Evolutionary conservation across 1,140 invertebrate species (phyloP), one percentile per base, ranked within the genome.

Genomic region (Charaxes varanes): DNA sequence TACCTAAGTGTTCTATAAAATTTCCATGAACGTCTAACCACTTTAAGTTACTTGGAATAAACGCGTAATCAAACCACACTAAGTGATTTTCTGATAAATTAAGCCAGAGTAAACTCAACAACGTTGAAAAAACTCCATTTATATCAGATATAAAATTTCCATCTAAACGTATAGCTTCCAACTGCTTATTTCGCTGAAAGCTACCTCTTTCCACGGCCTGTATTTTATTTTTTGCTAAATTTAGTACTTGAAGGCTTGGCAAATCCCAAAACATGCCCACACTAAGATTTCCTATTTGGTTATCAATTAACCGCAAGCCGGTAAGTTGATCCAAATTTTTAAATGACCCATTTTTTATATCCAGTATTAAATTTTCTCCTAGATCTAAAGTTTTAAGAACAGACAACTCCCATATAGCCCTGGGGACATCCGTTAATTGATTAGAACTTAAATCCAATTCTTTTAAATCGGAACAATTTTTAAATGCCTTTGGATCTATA

Each of bases 21-120:
- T 97, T 96, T 13, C 92, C 89, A 63, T 95, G 93, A 28, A 96
- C 90, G 65, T 96, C 94, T 50, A 96, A 76, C 93, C 94, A 96
- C 71, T 96, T 94, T n/a, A 96, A 85, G 62, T 93, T 94, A 28
- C 87, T 89, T 0, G 94, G 94, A 35, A 96, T 90, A 62, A 94
- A 93, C 2, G 93, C 93, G 65, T 94, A 96, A 70, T 96, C 94
- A 68, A 96, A 96, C 92, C 93, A 94, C 6, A 93, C 89, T 59
- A 97, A 86, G 79, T 94, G 92, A 83, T 97, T 96, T 72, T 95
- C 92, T 0, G 93, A 95, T 3, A 96, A 86, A 81, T 97, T 96
- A 21, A 97, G 79, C 90, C 94, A 92, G 47, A 95, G 76, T 19
- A 97, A 86, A 45, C 90, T 93, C 0, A 92, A 86, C 13, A 96